Percentiles rank a stretch among this genome's conserved stretches.
phyloP scores from a whole-genome alignment of 2,888 invertebrate genomes.

The Adela reaumurella region DNA sequence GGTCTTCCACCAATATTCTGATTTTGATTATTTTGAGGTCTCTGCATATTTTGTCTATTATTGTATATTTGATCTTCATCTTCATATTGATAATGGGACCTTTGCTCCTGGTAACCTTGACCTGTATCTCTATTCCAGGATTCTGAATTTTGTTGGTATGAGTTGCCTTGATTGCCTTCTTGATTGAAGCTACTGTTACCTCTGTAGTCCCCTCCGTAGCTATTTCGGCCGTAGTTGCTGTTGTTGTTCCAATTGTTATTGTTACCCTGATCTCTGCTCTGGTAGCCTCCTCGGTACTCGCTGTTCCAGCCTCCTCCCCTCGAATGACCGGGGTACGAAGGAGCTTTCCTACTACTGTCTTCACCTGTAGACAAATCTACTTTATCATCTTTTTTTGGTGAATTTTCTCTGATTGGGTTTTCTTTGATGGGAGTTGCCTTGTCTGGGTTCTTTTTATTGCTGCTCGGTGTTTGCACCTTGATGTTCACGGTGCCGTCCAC shows the following conservation, averaged over 20 bases:
- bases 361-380: constrained; percentile 23
- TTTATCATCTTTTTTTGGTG: constrained; percentile 10
- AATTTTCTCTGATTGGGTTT: constrained; percentile 1
- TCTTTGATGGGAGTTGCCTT: constrained; percentile 7
- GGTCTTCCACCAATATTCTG: neutral
- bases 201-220: constrained; percentile 18
- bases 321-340: constrained; percentile 62
- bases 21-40: neutral
- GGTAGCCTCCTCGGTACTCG: constrained; percentile 34
- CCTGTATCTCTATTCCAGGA: neutral
- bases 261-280: constrained; percentile 18
- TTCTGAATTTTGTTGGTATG: neutral
- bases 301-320: constrained; percentile 47
- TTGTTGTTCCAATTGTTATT: constrained; percentile 14
- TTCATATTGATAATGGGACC: neutral
- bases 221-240: too few relatives aligned
- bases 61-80: neutral
- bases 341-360: constrained; percentile 45
- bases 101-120: neutral
- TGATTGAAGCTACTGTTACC: too few relatives aligned
- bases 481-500: constrained; percentile 62
- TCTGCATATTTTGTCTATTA: neutral
- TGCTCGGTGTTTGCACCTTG: constrained; percentile 22
- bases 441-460: too few relatives aligned
- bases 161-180: neutral